Base-by-base conservation (phyloP, 1,140 invertebrate species). In the Galendromus occidentalis region DNA sequence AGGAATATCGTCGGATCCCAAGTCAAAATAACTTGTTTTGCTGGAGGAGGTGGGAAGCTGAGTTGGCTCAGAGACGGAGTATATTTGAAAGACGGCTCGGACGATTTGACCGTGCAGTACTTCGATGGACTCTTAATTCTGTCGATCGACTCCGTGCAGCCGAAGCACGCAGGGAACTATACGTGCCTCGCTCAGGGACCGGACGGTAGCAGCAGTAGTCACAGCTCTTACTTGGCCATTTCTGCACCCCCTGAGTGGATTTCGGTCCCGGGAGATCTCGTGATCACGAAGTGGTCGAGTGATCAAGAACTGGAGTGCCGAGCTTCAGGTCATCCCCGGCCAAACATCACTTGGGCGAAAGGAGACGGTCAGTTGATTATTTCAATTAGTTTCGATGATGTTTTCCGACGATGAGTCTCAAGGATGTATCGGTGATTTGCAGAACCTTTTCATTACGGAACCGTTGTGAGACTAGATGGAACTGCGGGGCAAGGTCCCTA, bases 161-260 rank as follows among this genome's bases (percentile, higher is more conserved):
- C 17, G 17, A 33, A 47, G 18, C 41, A 68, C 63, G 47, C 66
- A 5, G 65, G 65, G 25, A 68, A 67, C 41, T 68, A 29, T 33
- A 51, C 66, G 17, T 68, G 65, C 22, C 0, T 7, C 14, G 67
- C 64, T 7, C 42, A 7, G 42, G 67, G 25, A 0, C 7, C 9
- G 14, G 14, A 66, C 17, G 51, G 51, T 17, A 59, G 14, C 22
- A 59, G 14, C 22, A 59, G 51, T 59, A 29, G 12, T 6, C 25
- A 20, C 51, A 59, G 51, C 20, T 17, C 51, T 4, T 59, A 18
- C 0, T 9, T 59, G 4, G 12, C 51, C 14, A 2, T 59, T 1
- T 14, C 51, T 29, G 14, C 22, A 29, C 51, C 51, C 25, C 22
- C 51, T 14, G 25, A 22, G 5, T 59, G 51, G 51, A 25, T 59